Evolutionary conservation across 2,888 invertebrate species (phyloP), one percentile per base, ranked within the genome.

Genomic region (Dermolepida albohirtum): DNA sequence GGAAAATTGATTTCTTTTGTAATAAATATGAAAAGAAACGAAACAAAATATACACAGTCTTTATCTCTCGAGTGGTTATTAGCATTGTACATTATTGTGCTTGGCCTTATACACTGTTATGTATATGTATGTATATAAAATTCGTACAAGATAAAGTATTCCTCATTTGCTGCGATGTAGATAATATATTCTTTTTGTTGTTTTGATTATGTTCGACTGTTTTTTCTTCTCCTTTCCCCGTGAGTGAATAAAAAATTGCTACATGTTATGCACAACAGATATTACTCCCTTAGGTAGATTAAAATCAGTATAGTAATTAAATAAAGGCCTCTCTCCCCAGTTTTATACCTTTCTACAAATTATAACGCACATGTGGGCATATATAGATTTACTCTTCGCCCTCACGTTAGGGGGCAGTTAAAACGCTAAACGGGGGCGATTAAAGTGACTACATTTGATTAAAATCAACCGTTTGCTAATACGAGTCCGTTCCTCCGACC

Each of bases 291-390:
- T 17, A 44, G 51, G 47, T 12, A 70, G 73, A 73, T 73, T 73
- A 70, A 70, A 70, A 73, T 73, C 73, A 55, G 67, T 51, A 66
- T 57, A 57, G 73, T 72, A 73, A 73, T 73, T 72, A 73, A 73
- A 73, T 71, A 73, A 72, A 72, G 66, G 69, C 10, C 34, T 34
- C 10, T 34, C 72, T 66, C 70, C 71, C 70, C 66, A 65, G 69
- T 68, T 70, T 71, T 71, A 69, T 71, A 69, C 71, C 70, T 73
- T 73, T 71, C 71, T 70, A 71, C 73, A 72, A 74, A 73, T 73
- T 71, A 72, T 69, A 70, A 71, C 70, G 67, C 57, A 72, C 74
- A 74, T 73, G 72, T 71, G 73, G 73, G 70, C 69, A 69, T 71
- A 34, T 34, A 69, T 64, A 72, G 73, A 74, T 74, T 74, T 69